Conservation (phyloP, 2,888 invertebrate species). For the Microdon myrmicae region DNA sequence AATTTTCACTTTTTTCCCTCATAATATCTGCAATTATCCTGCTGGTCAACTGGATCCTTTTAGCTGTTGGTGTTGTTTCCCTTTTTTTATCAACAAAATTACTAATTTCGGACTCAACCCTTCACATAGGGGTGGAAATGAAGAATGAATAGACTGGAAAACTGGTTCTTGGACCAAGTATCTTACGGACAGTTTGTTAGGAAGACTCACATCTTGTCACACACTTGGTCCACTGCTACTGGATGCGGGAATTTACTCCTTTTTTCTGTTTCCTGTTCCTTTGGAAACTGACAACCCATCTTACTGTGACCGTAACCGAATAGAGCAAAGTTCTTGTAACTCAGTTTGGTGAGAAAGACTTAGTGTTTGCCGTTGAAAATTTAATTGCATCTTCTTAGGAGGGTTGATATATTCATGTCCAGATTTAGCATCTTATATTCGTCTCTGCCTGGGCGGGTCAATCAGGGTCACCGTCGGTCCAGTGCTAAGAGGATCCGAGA, state of each 20-base stretch:
- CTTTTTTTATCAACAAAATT: constrained; percentile 26
- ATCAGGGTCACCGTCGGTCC: constrained; percentile 40
- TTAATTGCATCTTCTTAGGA: constrained; percentile 34
- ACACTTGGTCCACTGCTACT: constrained; percentile 38
- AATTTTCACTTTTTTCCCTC: constrained; percentile 42
- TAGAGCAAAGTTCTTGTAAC: constrained; percentile 43
- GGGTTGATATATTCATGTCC: constrained; percentile 19
- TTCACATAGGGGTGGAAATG: constrained; percentile 29
- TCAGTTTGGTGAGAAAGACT: constrained; percentile 9
- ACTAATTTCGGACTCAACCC: constrained; percentile 49
- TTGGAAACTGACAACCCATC: constrained; percentile 11
- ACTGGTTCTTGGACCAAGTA: constrained; percentile 44
- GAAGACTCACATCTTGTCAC: constrained; percentile 37
- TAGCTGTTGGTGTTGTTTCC: constrained; percentile 3
- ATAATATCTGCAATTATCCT: constrained; percentile 24
- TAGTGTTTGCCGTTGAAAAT: constrained; percentile 32
- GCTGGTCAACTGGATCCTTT: constrained; percentile 36
- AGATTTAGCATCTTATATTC: constrained; percentile 35
- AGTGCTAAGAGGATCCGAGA: constrained; percentile 17
- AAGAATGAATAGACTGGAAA: constrained; percentile 1
- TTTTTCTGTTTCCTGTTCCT: neutral
- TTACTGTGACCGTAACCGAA: constrained; percentile 22
- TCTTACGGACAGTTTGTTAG: constrained; percentile 20
- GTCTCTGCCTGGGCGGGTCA: constrained; percentile 36
- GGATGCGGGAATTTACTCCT: constrained; percentile 24